Conservation (phyloP, 2,113 vertebrate species). For the Muntiacus muntjak region DNA sequence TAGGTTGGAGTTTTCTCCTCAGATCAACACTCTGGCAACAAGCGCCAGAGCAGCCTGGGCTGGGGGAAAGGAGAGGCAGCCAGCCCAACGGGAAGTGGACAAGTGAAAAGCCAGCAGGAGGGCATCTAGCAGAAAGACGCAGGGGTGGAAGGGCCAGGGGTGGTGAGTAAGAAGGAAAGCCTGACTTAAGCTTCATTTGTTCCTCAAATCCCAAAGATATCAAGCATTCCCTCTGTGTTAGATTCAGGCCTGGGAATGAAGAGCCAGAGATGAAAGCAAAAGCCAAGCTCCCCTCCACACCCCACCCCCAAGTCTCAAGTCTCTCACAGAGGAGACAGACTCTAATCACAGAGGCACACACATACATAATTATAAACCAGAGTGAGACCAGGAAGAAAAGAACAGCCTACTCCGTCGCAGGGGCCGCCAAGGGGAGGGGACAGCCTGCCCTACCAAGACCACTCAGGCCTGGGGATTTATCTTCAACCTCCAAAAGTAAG, state of each 20-base stretch:
- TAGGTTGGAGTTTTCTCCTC: background rate
- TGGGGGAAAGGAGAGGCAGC: background rate
- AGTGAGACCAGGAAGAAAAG: background rate
- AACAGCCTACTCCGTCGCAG: background rate
- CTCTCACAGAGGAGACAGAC: background rate
- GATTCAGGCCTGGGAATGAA: background rate
- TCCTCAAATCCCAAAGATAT: background rate
- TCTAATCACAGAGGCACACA: background rate
- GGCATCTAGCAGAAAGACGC: background rate
- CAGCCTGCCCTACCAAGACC: background rate
- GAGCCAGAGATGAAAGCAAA: too few species aligned
- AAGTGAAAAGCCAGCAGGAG: background rate
- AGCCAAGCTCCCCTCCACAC: background rate
- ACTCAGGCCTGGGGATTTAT: background rate
- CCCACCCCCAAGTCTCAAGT: rapidly evolving
- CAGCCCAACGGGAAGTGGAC: background rate
- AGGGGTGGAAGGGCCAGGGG: rapidly evolving
- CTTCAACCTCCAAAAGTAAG: background rate
- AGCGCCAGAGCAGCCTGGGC: background rate
- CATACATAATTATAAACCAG: background rate
- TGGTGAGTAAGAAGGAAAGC: background rate
- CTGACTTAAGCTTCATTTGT: background rate
- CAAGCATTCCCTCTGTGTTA: background rate
- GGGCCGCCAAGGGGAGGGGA: background rate
- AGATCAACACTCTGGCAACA: background rate